These are phyloP conservation scores for Psilopsiagon aymara DNA, from an alignment of 2,113 vertebrate species.

Conservation along the genomic window DNA sequence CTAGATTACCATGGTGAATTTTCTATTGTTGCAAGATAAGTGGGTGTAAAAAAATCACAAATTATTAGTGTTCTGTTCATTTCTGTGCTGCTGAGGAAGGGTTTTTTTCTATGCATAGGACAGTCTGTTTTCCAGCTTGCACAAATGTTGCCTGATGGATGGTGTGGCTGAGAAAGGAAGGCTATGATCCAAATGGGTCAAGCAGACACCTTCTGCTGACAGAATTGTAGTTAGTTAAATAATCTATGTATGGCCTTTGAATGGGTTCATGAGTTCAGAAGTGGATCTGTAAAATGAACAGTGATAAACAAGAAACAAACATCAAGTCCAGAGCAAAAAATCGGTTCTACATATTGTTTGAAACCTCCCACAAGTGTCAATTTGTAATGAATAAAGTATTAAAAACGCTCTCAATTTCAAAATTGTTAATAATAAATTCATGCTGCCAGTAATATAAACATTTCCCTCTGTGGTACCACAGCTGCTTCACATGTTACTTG, in stretches of 20 bases:
- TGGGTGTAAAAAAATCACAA: neutral
- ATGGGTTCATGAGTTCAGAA: neutral
- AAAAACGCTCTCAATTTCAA: neutral
- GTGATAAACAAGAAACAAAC: neutral
- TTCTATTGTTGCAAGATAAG: neutral
- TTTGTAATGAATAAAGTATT: neutral
- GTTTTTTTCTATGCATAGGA: neutral
- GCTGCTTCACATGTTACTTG: neutral
- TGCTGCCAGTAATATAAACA: neutral
- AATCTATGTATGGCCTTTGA: neutral
- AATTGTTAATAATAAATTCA: neutral
- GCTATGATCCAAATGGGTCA: neutral
- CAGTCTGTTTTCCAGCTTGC: neutral
- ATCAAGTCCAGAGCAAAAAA: neutral
- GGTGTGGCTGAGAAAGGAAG: neutral
- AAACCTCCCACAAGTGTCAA: neutral
- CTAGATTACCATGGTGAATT: neutral
- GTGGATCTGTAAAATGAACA: neutral
- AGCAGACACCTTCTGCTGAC: neutral
- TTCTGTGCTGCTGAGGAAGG: neutral
- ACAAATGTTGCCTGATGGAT: neutral
- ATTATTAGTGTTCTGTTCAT: neutral
- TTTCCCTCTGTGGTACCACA: neutral
- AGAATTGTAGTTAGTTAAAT: neutral
- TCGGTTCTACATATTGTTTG: neutral